A percentile compares a stretch with the other conserved stretches of the same genome.
Evolutionary conservation across 2,797 vertebrate species (phyloP).

Genomic region (Dipus sagitta): DNA sequence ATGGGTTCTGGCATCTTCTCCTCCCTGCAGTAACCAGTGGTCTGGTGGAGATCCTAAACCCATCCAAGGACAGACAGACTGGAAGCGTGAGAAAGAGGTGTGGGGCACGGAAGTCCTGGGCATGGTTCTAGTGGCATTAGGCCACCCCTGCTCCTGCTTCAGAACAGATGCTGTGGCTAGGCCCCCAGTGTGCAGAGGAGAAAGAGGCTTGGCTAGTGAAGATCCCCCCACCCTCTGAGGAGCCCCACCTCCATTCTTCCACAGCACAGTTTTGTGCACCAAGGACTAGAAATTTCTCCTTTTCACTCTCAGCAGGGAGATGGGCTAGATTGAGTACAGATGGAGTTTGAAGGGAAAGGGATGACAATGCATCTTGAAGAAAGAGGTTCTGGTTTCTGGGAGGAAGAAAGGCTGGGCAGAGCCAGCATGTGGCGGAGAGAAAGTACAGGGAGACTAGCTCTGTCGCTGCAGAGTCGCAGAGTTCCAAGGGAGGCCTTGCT

Average conservation of each 20-base stretch:
- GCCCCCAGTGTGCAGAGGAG: background rate
- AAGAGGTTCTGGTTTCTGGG: background rate
- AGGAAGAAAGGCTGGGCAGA: background rate
- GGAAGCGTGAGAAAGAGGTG: too few relatives aligned
- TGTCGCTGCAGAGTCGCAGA: background rate
- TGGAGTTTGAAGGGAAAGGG: too few relatives aligned
- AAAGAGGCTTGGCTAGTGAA: background rate
- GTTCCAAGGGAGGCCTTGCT: background rate
- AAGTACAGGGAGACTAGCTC: background rate
- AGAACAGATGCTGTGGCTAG: background rate
- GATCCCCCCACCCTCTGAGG: fast-evolving
- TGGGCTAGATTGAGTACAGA: too few relatives aligned
- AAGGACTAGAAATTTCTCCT: fast-evolving
- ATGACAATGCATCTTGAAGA: background rate
- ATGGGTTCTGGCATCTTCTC: background rate
- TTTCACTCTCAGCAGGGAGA: background rate
- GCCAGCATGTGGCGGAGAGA: background rate
- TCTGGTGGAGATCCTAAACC: background rate
- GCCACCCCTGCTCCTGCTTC: too few relatives aligned
- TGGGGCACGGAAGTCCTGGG: too few relatives aligned
- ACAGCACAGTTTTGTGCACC: fast-evolving
- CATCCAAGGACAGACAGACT: background rate
- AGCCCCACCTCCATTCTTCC: fast-evolving
- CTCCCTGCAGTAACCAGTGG: background rate
- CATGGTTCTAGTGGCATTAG: too few relatives aligned